Conservation (phyloP, 2,113 vertebrate genomes). For the Tetraodon nigroviridis region DNA sequence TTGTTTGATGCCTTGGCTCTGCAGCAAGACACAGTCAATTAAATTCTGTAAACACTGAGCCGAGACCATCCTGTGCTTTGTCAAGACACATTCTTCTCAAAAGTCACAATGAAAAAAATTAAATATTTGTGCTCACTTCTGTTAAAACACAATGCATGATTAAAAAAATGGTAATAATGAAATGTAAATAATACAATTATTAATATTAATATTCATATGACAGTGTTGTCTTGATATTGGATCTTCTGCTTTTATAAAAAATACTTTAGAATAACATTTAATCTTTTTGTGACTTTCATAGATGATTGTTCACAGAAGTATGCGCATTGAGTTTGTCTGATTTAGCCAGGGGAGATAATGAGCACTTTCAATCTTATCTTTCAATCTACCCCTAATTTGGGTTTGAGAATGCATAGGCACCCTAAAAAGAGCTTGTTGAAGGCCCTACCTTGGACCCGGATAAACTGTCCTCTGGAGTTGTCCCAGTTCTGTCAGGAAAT, state of each 20-base stretch:
- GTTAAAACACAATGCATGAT: conserved; percentile 5
- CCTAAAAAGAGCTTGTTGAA: neutral
- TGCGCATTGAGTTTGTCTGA: conserved; percentile 38
- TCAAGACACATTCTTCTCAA: neutral
- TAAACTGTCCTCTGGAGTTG: conserved; percentile 16
- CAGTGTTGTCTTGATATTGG: too few relatives aligned
- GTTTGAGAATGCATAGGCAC: neutral
- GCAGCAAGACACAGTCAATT: neutral
- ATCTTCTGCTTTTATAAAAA: too few relatives aligned
- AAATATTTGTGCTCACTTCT: conserved; percentile 39
- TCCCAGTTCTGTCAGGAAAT: conserved; percentile 46
- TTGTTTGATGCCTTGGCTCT: conserved; percentile 14
- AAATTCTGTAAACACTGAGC: conserved; percentile 16
- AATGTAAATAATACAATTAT: too few relatives aligned
- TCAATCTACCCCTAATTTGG: neutral
- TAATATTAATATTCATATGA: too few relatives aligned
- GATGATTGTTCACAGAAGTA: conserved; percentile 21
- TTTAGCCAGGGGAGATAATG: conserved; percentile 16
- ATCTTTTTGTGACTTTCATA: conserved; percentile 4
- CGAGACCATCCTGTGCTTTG: neutral
- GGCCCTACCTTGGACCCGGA: conserved; percentile 13
- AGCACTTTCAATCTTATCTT: conserved; percentile 23
- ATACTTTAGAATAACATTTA: too few relatives aligned
- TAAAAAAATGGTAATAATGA: too few relatives aligned
- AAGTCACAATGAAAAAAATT: neutral